Base-by-base conservation (phyloP, 2,888 invertebrate genomes). In the Platypus cylindrus region DNA sequence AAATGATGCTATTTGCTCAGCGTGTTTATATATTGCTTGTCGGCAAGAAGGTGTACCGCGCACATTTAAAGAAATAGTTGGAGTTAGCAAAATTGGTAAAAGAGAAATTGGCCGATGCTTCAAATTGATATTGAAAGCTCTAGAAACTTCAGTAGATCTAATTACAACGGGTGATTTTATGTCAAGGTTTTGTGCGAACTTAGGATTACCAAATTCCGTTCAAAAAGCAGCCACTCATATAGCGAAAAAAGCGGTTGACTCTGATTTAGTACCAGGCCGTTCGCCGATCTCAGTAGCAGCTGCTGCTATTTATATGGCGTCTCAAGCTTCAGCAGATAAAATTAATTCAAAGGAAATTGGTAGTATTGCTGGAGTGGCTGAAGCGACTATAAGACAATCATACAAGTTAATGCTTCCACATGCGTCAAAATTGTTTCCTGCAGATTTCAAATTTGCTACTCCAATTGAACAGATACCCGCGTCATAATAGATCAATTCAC, bases 231-330 rank as follows among this genome's bases (percentile, higher is more conserved):
- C 98, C 0, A 95, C 95, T 0, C 83, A 91, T 53, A 98, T 98
- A 54, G 97, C 98, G 0, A 74, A 86, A 53, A 90, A 89, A 56
- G 97, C 97, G 3, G 93, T 93, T 0, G 95, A 98, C 55, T 65
- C 93, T 63, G 95, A 98, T 58, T 85, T 98, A 51, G 95, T 97
- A 7, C 90, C 97, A 24, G 97, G 97, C 4, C 75, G 97, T 52
- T 95, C 95, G 36, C 98, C 98, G 0, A 95, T 98, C 45, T 97
- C 97, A 0, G 94, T 98, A 1, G 94, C 98, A 0, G 98, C 98
- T 5, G 97, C 98, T 30, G 95, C 98, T 34, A 99, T 98, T 54
- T 98, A 97, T 55, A 97, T 98, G 97, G 97, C 98, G 2, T 94
- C 94, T 9, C 95, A 93, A 51, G 91, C 94, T 0, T 91, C 90